Percentiles rank a stretch among this genome's conserved stretches.
Conservation (phyloP, 2,888 invertebrate genomes). For the Zhuqinia jingwanae region DNA sequence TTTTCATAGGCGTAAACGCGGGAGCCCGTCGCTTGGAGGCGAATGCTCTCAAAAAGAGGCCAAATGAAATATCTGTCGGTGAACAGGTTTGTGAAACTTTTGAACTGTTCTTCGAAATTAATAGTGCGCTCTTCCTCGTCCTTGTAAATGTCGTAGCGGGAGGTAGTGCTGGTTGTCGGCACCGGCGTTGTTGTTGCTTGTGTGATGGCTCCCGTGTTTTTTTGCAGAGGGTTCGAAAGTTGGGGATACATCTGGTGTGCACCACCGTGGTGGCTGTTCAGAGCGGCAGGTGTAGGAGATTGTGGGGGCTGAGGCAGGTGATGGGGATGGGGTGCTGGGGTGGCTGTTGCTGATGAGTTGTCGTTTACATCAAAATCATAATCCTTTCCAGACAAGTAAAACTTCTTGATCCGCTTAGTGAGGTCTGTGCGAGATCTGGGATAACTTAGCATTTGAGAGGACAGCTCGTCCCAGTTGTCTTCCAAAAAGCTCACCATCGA, state of each 20-base stretch:
- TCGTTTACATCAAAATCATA: slow-evolving; percentile 59
- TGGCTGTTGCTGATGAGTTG: slow-evolving; percentile 26
- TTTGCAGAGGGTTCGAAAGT: not conserved
- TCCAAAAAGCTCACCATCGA: slow-evolving; percentile 65
- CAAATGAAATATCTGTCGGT: slow-evolving; percentile 70
- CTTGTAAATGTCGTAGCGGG: slow-evolving; percentile 20
- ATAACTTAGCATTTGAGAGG: slow-evolving; percentile 64
- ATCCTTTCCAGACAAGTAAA: slow-evolving; percentile 69
- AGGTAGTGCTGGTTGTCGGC: slow-evolving; percentile 27
- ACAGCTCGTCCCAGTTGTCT: slow-evolving; percentile 63
- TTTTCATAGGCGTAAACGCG: slow-evolving; percentile 83
- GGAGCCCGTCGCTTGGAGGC: slow-evolving; percentile 63
- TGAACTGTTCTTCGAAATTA: slow-evolving; percentile 75
- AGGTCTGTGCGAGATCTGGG: slow-evolving; percentile 71
- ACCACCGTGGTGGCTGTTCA: too few species aligned
- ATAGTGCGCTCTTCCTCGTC: slow-evolving; percentile 64
- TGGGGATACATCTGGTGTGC: slow-evolving; percentile 26
- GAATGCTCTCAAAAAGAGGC: slow-evolving; percentile 65
- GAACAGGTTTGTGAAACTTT: slow-evolving; percentile 71
- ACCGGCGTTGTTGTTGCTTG: not conserved
- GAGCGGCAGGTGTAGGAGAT: not conserved
- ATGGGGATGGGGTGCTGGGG: too few species aligned
- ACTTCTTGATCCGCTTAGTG: slow-evolving; percentile 69
- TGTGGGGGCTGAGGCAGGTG: not conserved
- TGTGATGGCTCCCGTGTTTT: too few species aligned